phyloP scores from a whole-genome alignment of 2,888 invertebrate genomes.

The Clitarchus hookeri region DNA sequence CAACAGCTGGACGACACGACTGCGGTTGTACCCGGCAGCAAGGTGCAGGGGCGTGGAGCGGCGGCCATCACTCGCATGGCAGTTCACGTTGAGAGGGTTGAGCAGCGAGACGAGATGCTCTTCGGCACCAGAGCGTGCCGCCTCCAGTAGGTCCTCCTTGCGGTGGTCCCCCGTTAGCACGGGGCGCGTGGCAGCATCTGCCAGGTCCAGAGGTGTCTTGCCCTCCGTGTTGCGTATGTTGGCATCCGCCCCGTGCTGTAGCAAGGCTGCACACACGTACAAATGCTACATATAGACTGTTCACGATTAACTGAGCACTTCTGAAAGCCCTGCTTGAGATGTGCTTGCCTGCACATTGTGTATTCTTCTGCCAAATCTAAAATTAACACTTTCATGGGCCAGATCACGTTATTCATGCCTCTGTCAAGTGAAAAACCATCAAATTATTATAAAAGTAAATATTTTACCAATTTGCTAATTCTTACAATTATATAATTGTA shows the following conservation, averaged over 20 bases:
- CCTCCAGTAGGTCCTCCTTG: conserved; percentile 82
- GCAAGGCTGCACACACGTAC: conserved; percentile 64
- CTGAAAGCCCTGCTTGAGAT: too few species aligned
- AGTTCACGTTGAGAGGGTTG: conserved; percentile 96
- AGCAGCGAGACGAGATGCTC: conserved; percentile 82
- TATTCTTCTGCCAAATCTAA: too few species aligned
- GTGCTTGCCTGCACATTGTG: too few species aligned
- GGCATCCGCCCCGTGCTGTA: conserved; percentile 94
- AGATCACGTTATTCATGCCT: too few species aligned
- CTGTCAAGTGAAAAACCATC: too few species aligned
- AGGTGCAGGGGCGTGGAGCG: conserved; percentile 91
- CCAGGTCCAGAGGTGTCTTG: conserved; percentile 91
- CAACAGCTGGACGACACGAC: conserved; percentile 84
- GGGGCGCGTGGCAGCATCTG: conserved; percentile 82
- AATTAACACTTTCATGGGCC: too few species aligned
- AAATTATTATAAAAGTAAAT: too few species aligned
- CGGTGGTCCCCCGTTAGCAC: conserved; percentile 78
- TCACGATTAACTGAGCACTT: too few species aligned
- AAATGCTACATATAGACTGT: too few species aligned
- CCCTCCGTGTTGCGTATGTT: conserved; percentile 89
- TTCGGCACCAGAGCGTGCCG: conserved; percentile 91
- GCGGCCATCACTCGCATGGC: conserved; percentile 95
- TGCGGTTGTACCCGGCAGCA: conserved; percentile 94
- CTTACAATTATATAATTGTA: too few species aligned
- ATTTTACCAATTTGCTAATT: too few species aligned